Conservation (phyloP, 2,797 vertebrate genomes). For the Macroramphosus scolopax region DNA sequence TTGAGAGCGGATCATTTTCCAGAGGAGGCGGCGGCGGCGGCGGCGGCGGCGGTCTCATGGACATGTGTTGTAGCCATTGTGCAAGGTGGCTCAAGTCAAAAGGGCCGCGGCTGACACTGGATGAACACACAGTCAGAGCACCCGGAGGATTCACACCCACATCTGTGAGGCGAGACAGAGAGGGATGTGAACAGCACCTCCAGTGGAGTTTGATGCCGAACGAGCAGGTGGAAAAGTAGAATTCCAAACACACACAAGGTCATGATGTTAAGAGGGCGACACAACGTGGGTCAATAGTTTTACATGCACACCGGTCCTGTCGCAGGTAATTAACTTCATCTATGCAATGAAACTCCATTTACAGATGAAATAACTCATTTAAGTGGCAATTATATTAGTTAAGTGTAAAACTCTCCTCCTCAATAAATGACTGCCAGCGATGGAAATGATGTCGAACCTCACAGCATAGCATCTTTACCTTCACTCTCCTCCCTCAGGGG, state of each 20-base stretch:
- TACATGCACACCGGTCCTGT: constrained; percentile 14
- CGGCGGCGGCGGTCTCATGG: constrained; percentile 5
- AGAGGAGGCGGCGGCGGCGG: too few species aligned
- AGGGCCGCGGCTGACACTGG: constrained; percentile 42
- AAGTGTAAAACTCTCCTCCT: too few species aligned
- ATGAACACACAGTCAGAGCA: constrained; percentile 45
- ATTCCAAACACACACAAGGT: constrained; percentile 27
- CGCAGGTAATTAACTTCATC: constrained; percentile 42
- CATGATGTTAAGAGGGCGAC: constrained; percentile 30
- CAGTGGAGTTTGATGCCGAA: too few species aligned
- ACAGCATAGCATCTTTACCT: too few species aligned
- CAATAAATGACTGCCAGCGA: neutral
- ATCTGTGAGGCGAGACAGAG: constrained; percentile 32
- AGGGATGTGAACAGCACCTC: constrained; percentile 13
- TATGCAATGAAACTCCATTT: constrained; percentile 42
- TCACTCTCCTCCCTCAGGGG: too few species aligned
- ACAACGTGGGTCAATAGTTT: constrained; percentile 29
- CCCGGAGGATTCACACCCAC: constrained; percentile 39
- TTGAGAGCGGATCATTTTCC: constrained; percentile 47
- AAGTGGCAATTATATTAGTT: too few species aligned
- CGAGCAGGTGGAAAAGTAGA: too few species aligned
- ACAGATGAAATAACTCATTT: too few species aligned
- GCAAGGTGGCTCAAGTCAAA: constrained; percentile 35
- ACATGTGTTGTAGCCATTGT: constrained; percentile 58
- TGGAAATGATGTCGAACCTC: too few species aligned